These are phyloP conservation scores for Pteria penguin DNA, from an alignment of 2,888 invertebrate species.

Conservation along the genomic window DNA sequence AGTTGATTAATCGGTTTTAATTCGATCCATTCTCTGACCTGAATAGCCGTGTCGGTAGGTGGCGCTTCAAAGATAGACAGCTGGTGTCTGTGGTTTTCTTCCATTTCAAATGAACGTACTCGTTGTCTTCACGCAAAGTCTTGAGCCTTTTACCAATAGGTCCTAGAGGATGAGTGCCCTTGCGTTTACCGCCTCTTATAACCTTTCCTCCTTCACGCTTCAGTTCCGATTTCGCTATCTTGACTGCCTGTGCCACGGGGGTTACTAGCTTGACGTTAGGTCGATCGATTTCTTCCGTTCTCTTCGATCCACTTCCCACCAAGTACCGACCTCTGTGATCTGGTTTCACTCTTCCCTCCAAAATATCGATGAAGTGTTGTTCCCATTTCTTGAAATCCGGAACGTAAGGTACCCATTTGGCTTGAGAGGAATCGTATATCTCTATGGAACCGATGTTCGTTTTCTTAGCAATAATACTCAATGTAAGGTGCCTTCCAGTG, in stretches of 20 bases:
- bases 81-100: neutral
- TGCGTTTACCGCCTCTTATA: neutral
- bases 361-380: neutral
- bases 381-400: neutral
- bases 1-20: neutral
- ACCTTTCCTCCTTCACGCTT: neutral
- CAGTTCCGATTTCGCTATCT: slow-evolving; percentile 8
- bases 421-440: neutral
- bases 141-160: neutral
- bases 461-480: neutral
- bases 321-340: no score
- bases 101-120: neutral
- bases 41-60: neutral
- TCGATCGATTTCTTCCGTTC: neutral
- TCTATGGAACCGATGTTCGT: neutral
- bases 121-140: neutral
- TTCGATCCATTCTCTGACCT: neutral
- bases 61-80: neutral
- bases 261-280: slow-evolving; percentile 12
- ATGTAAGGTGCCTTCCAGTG: neutral
- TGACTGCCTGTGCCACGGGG: neutral
- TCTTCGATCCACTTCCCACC: neutral
- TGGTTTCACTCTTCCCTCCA: slow-evolving; percentile 1
- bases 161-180: slow-evolving; percentile 5
- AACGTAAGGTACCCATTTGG: neutral